Evolutionary conservation across 2,113 vertebrate genomes (phyloP), one percentile per base, ranked within the genome.

Genomic region (Archocentrus centrarchus): DNA sequence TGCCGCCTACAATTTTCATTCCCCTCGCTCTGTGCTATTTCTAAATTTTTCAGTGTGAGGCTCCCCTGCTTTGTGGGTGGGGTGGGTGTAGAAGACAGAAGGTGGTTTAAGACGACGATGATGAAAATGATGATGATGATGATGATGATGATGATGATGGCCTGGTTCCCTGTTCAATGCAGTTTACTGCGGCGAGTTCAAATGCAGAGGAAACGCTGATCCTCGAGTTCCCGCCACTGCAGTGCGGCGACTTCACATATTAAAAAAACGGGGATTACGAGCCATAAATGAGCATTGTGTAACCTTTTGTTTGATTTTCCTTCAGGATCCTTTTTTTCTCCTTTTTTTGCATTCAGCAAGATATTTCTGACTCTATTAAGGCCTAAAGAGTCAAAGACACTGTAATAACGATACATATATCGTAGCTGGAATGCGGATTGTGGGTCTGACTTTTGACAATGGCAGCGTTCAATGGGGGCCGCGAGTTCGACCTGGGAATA

Each of bases 221-320:
- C 85, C 78, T 5, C 22, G n/a, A 62, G 57, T 59, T 64, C 66
- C 66, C 80, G 55, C 88, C 88, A 83, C 90, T 62, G 90, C 83
- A 88, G 68, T 82, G 90, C 76, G 73, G 86, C 90, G 77, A 82
- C 79, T 20, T 37, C 32, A 59, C 73, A 87, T 91, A 94, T 94
- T 95, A 91, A 90, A 88, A 9, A 55, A 78, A 63, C n/a, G 8
- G 39, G 81, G 80, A 94, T 93, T 93, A 89, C 75, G 82, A 22
- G 30, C 50, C 59, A 59, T 75, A 89, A 90, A 77, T 35, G 81
- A 89, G 80, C 24, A 41, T 82, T 80, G 79, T 73, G 20, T 79
- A 83, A 79, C 81, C 76, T 92, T 92, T 89, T 86, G 77, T 93
- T 91, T 47, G 64, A 18, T 50, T 75, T 70, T 7, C 61, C 68